Evolutionary conservation across 2,888 invertebrate genomes (phyloP), one percentile per base, ranked within the genome.

Genomic region (Oithona nana): DNA sequence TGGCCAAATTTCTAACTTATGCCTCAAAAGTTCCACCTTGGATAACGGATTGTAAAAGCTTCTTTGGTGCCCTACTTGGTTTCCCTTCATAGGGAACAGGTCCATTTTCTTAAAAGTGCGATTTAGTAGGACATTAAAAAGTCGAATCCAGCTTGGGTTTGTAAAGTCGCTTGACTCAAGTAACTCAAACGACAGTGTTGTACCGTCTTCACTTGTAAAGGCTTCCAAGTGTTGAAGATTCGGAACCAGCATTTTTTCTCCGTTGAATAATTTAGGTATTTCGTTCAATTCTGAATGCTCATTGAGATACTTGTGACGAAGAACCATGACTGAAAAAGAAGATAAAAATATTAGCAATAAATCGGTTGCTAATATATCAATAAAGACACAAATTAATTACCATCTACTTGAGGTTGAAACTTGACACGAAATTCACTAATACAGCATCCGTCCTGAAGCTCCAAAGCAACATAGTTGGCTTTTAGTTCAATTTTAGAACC

Each of bases 1-100:
- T 0, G 93, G 93, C 85, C 90, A 89, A 1, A 93, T 81, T 75
- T 92, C 88, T 28, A 93, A 71, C 68, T 83, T 84, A 68, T 26
- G 31, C 39, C 16, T 39, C 6, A 39, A 6, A 6, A 39, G 16
- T 11, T 6, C 16, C 39, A 11, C 16, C 39, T 39, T 39, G 39
- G 6, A 11, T 6, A 39, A 6, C 8, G 39, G 39, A 16, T 39
- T 16, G 16, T 11, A 39, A 16, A 11, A 39, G 8, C 8, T 11
- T 16, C 39, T 39, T 39, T 39, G 39, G 39, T 39, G 6, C n/a
- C n/a, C n/a, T 16, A 39, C 6, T 11, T 16, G 8, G 16, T 6
- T 16, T 16, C 8, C 39, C 16, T 16, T 39, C 6, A 39, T 16
- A 11, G 39, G 39, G 39, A 11, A 39, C 8, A 39, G 39, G 16